Evolutionary conservation across 2,888 invertebrate genomes (phyloP).

Genomic region (Lasioglossum lativentre): DNA sequence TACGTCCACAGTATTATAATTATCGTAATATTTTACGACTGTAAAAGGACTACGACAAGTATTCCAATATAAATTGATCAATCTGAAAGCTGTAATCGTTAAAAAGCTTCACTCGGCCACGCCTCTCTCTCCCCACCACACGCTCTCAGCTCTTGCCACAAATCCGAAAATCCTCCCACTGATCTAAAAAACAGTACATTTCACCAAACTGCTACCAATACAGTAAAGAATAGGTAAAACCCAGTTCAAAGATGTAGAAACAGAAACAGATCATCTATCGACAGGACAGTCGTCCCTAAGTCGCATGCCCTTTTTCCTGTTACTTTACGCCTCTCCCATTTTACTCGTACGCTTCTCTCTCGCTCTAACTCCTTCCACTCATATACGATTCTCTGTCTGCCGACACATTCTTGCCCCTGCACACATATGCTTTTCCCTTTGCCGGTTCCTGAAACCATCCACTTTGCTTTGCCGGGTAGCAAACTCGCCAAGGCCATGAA

Average conservation of each 20-base stretch:
- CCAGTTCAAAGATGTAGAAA: background rate
- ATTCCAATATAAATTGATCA: background rate
- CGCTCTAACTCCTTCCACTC: background rate
- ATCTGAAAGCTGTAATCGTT: background rate
- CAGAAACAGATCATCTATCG: background rate
- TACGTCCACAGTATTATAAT: background rate
- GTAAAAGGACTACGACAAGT: background rate
- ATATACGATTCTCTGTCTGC: background rate
- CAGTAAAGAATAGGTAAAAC: background rate
- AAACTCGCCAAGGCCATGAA: background rate
- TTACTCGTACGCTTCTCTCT: background rate
- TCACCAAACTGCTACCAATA: background rate
- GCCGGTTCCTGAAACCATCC: constrained; percentile 1
- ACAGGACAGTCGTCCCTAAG: background rate
- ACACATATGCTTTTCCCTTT: background rate
- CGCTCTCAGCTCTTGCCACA: background rate
- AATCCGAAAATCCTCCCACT: background rate
- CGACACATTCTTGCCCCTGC: background rate
- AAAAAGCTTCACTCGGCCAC: background rate
- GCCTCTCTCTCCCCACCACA: background rate
- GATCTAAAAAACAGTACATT: background rate
- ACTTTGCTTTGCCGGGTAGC: background rate
- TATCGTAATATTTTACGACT: background rate
- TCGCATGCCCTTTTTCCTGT: background rate
- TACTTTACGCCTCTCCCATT: background rate